Base-by-base conservation (phyloP, 2,888 invertebrate species). In the Nomada flava region DNA sequence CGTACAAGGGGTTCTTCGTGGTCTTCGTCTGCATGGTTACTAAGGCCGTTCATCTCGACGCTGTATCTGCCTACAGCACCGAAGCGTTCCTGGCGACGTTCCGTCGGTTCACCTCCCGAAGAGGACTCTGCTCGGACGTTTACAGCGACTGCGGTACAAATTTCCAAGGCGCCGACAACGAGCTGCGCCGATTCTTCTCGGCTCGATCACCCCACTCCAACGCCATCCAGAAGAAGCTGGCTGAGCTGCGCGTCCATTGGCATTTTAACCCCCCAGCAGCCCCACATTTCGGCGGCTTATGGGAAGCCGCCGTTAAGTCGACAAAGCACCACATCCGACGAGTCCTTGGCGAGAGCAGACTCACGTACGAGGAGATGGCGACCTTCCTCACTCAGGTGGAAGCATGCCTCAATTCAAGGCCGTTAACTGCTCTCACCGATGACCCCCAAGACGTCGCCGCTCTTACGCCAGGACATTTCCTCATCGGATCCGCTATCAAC, bases 351-450 rank as follows among this genome's bases (percentile, higher is more conserved):
- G 36, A 13, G 9, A 13, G 9, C 7, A 55, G 11, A 1, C 29
- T 67, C 18, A 67, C 67, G 18, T 67, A 10, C 36, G 55, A 67
- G 15, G 67, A 67, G 7, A n/a, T 53, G 10, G 7, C 53, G 7
- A 67, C 42, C 4, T 42, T 67, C n/a, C 47, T 67, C 0, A 26
- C n/a, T 11, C 67, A 68, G 5, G 26, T 57, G 1, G 68, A 57
- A 18, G 42, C 23, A 1, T 55, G 42, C 18, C n/a, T 68, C 5
- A 68, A 68, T 44, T 68, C 68, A 5, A 20, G 65, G 9, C 65
- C 29, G 7, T 13, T 65, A 11, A 26, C 50, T 0, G 26, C 65
- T 2, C 9, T 50, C 2, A 42, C 20, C 15, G 68, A 57, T 20
- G 5, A 57, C 26, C 13, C 42, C 1, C 18, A 69, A 4, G 68